phyloP scores from a whole-genome alignment of 2,888 invertebrate species.

The Liopterus haemorrhoidalis region DNA sequence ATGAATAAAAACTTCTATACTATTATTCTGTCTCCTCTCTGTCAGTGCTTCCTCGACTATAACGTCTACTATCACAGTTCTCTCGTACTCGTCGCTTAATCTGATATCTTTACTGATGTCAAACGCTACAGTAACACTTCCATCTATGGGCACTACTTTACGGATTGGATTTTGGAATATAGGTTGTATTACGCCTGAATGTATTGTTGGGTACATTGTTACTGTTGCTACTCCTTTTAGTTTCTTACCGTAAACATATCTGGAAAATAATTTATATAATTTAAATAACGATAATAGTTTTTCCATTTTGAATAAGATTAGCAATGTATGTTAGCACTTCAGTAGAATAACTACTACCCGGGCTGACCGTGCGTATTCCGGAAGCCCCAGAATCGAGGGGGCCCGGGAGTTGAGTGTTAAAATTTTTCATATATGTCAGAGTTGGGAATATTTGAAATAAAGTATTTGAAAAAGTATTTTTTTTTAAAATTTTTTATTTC shows the following conservation, averaged over 20 bases:
- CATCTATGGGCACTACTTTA: slow-evolving; percentile 63
- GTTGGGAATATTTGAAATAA: no score
- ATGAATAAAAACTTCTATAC: slow-evolving; percentile 68
- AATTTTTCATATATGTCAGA: no score
- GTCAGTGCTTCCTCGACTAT: slow-evolving; percentile 87
- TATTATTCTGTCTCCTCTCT: slow-evolving; percentile 73
- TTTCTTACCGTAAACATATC: slow-evolving; percentile 79
- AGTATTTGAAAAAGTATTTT: no score
- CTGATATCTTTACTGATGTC: slow-evolving; percentile 69
- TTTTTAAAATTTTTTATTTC: no score
- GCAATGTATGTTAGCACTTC: no score
- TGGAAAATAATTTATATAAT: no score
- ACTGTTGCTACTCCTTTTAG: slow-evolving; percentile 82
- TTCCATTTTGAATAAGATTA: no score
- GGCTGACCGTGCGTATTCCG: no score
- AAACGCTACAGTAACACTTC: slow-evolving; percentile 62
- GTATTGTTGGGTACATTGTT: slow-evolving; percentile 76
- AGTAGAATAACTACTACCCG: no score
- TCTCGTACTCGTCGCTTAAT: slow-evolving; percentile 71
- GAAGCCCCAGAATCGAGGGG: no score
- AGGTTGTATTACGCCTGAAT: slow-evolving; percentile 72
- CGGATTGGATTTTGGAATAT: slow-evolving; percentile 66
- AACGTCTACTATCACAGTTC: slow-evolving; percentile 79
- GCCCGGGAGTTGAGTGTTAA: no score
- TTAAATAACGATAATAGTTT: no score